These are phyloP conservation scores for Phocides pigmalion DNA, from an alignment of 1,140 invertebrate species.

Conservation along the genomic window DNA sequence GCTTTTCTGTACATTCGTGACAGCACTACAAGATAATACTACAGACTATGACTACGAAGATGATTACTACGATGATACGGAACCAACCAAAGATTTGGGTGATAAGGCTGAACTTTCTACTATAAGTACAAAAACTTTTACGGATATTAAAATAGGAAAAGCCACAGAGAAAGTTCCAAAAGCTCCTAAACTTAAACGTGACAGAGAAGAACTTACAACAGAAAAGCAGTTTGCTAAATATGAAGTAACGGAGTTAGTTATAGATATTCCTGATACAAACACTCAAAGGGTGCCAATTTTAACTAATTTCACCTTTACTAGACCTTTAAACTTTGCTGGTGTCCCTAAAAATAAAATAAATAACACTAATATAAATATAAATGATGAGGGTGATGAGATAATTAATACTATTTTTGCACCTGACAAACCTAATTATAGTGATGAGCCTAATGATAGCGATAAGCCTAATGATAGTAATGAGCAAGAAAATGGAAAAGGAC, in stretches of 20 bases:
- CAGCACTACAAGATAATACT: neutral
- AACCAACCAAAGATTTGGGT: neutral
- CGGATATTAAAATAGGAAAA: neutral
- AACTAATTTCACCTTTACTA: conserved; percentile 9
- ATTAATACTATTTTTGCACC: conserved; percentile 7
- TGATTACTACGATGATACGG: conserved; percentile 11
- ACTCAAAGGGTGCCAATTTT: neutral
- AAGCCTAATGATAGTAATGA: neutral
- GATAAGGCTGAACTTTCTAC: neutral
- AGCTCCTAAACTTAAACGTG: neutral
- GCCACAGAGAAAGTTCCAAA: neutral
- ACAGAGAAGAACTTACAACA: conserved; percentile 12
- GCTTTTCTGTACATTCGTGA: neutral
- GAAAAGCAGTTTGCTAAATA: conserved; percentile 14
- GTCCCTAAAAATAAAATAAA: neutral
- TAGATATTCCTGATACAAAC: conserved; percentile 1
- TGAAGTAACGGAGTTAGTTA: conserved; percentile 19
- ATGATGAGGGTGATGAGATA: conserved; percentile 14
- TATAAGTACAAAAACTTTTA: neutral
- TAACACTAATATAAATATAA: neutral
- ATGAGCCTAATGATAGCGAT: too few relatives aligned
- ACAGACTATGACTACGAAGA: conserved; percentile 5
- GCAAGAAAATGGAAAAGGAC: neutral
- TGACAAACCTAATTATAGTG: neutral
- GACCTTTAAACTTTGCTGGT: conserved; percentile 11